Percentiles rank a stretch among this genome's conserved stretches.
Evolutionary conservation across 2,113 vertebrate species (phyloP).

Genomic region (Crotophaga sulcirostris): DNA sequence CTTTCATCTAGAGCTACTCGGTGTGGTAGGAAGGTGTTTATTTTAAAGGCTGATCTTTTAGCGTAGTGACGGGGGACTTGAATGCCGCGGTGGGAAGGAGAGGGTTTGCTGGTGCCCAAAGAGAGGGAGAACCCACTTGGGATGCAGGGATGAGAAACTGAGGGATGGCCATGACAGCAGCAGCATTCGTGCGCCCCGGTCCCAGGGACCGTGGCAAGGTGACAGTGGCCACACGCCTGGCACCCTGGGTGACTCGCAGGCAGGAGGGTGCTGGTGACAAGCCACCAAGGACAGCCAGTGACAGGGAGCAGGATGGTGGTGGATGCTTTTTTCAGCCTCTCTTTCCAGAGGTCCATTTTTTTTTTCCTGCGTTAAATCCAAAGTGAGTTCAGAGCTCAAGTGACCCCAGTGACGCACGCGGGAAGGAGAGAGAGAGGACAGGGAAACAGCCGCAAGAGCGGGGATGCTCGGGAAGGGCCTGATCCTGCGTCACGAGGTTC

Average conservation of each 20-base stretch:
- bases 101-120: rapidly evolving
- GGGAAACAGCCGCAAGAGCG: background rate
- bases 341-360: background rate
- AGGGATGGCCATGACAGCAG: background rate
- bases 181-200: rapidly evolving
- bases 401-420: rapidly evolving
- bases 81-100: background rate
- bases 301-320: rapidly evolving
- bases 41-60: background rate
- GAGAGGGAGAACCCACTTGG: background rate
- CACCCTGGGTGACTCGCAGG: background rate
- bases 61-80: rapidly evolving
- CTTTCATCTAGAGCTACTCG: rapidly evolving
- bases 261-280: background rate
- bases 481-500: background rate
- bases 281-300: rapidly evolving
- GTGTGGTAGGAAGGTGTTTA: background rate
- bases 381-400: background rate
- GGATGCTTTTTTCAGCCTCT: background rate
- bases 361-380: background rate
- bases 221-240: rapidly evolving
- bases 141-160: background rate
- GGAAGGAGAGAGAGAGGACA: background rate
- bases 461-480: background rate
- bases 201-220: rapidly evolving